These are phyloP conservation scores for Coremacera marginata DNA, from an alignment of 2,888 invertebrate species.

Conservation along the genomic window DNA sequence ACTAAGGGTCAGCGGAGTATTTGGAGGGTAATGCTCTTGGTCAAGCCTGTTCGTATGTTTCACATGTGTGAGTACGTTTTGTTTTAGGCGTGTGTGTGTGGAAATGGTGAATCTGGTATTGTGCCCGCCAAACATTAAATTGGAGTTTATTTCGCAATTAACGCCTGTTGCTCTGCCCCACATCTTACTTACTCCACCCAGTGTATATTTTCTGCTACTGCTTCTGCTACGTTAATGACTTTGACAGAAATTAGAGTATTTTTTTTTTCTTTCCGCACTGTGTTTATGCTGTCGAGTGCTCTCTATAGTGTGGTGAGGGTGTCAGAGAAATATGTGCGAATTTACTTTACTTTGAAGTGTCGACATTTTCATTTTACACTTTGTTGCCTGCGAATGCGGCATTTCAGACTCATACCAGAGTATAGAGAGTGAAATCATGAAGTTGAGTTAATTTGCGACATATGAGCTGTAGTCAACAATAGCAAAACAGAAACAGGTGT, in stretches of 20 bases:
- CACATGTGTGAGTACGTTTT: neutral
- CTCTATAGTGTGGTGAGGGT: slow-evolving; percentile 17
- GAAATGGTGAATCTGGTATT: neutral
- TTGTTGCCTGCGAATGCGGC: slow-evolving; percentile 45
- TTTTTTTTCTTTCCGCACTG: slow-evolving; percentile 1
- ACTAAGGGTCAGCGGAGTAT: slow-evolving; percentile 38
- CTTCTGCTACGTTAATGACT: slow-evolving; percentile 59
- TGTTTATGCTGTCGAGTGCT: slow-evolving; percentile 25
- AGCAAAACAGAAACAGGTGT: slow-evolving; percentile 61
- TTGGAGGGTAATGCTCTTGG: neutral
- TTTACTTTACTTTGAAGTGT: slow-evolving; percentile 49
- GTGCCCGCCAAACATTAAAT: slow-evolving; percentile 54
- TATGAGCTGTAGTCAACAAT: slow-evolving; percentile 52
- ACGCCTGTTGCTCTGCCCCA: slow-evolving; percentile 63
- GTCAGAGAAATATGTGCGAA: slow-evolving; percentile 52
- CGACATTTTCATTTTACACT: slow-evolving; percentile 53
- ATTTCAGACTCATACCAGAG: neutral
- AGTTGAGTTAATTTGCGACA: slow-evolving; percentile 60
- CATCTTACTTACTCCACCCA: slow-evolving; percentile 31
- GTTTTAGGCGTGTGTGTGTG: neutral
- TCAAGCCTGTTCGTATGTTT: neutral
- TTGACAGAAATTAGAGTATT: slow-evolving; percentile 55
- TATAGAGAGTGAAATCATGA: slow-evolving; percentile 38
- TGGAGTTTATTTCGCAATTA: slow-evolving; percentile 69
- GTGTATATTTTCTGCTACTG: slow-evolving; percentile 13